A percentile compares a stretch with the other conserved stretches of the same genome.
Conservation (phyloP, 2,113 vertebrate genomes). For the Chaetorhynchus papuensis region DNA sequence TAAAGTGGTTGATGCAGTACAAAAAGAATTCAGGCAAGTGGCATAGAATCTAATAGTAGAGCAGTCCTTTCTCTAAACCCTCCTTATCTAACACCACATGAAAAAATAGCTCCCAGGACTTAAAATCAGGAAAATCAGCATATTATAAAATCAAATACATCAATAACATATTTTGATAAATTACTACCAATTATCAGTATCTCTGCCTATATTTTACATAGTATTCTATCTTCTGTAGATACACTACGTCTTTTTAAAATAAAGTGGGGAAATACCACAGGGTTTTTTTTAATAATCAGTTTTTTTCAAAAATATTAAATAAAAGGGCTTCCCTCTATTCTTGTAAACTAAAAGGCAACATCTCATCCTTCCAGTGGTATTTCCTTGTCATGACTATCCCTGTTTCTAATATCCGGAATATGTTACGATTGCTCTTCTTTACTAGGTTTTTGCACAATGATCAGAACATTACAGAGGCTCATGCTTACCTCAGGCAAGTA, state of each 20-base stretch:
- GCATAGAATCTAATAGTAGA: neutral
- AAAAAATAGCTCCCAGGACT: neutral
- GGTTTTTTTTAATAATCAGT: neutral
- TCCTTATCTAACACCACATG: neutral
- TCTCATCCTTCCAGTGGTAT: conserved; percentile 1
- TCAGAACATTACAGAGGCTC: conserved; percentile 48
- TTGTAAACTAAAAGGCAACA: neutral
- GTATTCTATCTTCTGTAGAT: neutral
- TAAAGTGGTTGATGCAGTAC: neutral
- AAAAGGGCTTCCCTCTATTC: neutral
- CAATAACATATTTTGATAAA: neutral
- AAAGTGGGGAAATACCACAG: neutral
- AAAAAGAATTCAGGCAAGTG: neutral
- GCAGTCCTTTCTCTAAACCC: neutral
- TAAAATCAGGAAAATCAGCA: neutral
- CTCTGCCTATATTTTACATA: neutral
- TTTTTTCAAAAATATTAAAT: conserved; percentile 1
- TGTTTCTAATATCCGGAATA: conserved; percentile 51
- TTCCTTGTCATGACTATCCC: conserved; percentile 28
- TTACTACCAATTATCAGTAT: neutral
- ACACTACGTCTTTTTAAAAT: neutral
- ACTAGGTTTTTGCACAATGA: conserved; percentile 50
- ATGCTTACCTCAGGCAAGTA: conserved; percentile 45
- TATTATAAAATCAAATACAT: neutral
- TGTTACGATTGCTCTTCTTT: conserved; percentile 28